phyloP scores from a whole-genome alignment of 1,140 invertebrate species.

The Bombus huntii region DNA sequence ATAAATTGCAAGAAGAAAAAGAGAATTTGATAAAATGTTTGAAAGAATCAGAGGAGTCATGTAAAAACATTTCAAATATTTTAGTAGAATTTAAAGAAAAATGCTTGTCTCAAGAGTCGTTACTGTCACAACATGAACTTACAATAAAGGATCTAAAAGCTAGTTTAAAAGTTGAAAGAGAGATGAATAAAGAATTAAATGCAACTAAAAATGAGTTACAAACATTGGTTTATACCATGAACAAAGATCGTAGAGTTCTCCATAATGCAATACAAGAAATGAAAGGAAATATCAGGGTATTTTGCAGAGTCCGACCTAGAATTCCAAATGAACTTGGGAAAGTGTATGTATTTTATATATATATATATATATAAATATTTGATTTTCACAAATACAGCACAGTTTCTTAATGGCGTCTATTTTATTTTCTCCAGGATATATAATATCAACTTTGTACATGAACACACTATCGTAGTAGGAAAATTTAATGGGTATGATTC shows the following conservation, averaged over 20 bases:
- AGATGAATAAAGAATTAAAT: conserved; percentile 63
- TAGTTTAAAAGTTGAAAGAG: conserved; percentile 60
- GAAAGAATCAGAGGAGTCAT: conserved; percentile 68
- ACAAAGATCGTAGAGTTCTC: conserved; percentile 85
- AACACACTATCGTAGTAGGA: conserved; percentile 86
- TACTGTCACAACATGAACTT: conserved; percentile 63
- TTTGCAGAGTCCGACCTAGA: conserved; percentile 90
- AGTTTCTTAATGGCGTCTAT: conserved; percentile 26
- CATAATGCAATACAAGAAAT: conserved; percentile 87
- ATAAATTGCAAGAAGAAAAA: conserved; percentile 67
- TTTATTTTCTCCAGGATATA: conserved; percentile 77
- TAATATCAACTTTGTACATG: conserved; percentile 85
- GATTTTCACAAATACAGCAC: too few species aligned
- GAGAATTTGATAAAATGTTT: conserved; percentile 70
- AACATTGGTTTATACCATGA: conserved; percentile 78
- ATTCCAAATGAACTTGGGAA: conserved; percentile 79
- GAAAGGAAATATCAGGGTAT: conserved; percentile 93
- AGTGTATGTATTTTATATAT: conserved; percentile 21
- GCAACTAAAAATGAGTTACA: conserved; percentile 63
- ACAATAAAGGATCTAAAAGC: conserved; percentile 73
- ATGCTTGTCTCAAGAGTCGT: conserved; percentile 71
- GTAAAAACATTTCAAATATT: conserved; percentile 55
- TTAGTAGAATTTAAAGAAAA: conserved; percentile 72
- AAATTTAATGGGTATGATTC: conserved; percentile 74
- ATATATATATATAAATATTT: not conserved